These are phyloP conservation scores for Eurois occulta DNA, from an alignment of 2,888 invertebrate species.

Conservation along the genomic window DNA sequence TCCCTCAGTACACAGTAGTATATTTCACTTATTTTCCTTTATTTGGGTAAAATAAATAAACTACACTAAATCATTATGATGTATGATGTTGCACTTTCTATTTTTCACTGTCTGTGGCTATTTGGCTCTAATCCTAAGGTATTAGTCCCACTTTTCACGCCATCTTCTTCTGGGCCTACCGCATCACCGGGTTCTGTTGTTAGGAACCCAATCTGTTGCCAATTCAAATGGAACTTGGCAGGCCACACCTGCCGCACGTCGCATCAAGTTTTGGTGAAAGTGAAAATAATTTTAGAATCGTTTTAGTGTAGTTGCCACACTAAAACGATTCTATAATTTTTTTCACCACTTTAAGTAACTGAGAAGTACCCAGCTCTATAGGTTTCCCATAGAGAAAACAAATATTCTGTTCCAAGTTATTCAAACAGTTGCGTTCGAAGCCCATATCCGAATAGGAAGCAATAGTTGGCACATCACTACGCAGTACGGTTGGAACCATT, in stretches of 20 bases:
- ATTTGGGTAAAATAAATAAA: neutral
- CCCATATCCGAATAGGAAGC: constrained; percentile 40
- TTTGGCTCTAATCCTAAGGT: neutral
- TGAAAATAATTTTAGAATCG: no score
- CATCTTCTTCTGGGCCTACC: neutral
- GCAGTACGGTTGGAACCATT: constrained; percentile 53
- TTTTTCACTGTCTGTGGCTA: neutral
- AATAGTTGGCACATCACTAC: constrained; percentile 65
- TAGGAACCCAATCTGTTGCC: neutral
- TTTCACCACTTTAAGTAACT: neutral
- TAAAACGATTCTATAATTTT: neutral
- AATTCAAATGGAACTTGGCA: neutral
- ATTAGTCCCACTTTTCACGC: neutral
- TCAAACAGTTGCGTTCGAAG: constrained; percentile 24
- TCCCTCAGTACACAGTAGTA: neutral
- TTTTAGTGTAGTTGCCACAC: no score
- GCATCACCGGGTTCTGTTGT: neutral
- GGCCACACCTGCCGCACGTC: neutral
- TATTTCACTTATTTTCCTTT: neutral
- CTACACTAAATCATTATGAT: neutral
- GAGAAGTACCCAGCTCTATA: neutral
- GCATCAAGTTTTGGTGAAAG: neutral
- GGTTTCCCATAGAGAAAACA: neutral
- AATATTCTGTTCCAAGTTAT: constrained; percentile 20
- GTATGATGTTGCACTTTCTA: neutral